Evolutionary conservation across 1,140 invertebrate species (phyloP).

Genomic region (Drosophila teissieri): DNA sequence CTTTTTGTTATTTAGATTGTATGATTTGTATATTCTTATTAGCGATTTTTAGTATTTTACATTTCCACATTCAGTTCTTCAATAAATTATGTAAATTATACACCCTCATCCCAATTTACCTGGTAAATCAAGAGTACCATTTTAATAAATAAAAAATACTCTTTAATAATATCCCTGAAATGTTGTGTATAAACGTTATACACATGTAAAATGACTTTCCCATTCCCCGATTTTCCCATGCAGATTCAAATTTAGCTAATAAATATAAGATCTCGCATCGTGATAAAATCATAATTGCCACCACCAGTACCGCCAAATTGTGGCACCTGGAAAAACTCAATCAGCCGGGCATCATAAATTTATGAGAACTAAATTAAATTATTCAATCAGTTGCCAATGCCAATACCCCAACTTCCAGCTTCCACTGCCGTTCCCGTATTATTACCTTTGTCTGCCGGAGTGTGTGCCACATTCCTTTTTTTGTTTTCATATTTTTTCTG

Average conservation of each 20-base stretch:
- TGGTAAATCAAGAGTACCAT: not conserved
- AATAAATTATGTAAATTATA: no score
- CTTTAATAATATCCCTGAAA: not conserved
- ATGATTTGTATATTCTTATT: no score
- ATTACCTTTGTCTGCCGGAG: not conserved
- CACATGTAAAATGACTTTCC: not conserved
- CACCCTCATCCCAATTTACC: not conserved
- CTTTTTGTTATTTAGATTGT: no score
- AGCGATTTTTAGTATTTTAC: no score
- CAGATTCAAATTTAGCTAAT: constrained; percentile 3
- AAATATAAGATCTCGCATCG: constrained; percentile 19
- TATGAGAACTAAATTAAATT: constrained; percentile 50
- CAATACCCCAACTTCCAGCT: constrained; percentile 3
- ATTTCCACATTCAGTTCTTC: no score
- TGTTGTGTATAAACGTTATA: not conserved
- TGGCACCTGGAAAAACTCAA: constrained; percentile 37
- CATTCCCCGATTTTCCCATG: not conserved
- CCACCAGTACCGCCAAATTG: not conserved
- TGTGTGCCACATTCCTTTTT: not conserved
- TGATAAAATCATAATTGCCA: constrained; percentile 31
- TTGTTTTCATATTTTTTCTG: not conserved
- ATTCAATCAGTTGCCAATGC: constrained; percentile 41
- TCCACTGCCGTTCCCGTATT: not conserved
- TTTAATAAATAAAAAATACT: not conserved
- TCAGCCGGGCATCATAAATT: constrained; percentile 44